Percentiles rank a stretch among this genome's conserved stretches.
phyloP scores from a whole-genome alignment of 2,888 invertebrate species.

The Polydrusus cervinus region DNA sequence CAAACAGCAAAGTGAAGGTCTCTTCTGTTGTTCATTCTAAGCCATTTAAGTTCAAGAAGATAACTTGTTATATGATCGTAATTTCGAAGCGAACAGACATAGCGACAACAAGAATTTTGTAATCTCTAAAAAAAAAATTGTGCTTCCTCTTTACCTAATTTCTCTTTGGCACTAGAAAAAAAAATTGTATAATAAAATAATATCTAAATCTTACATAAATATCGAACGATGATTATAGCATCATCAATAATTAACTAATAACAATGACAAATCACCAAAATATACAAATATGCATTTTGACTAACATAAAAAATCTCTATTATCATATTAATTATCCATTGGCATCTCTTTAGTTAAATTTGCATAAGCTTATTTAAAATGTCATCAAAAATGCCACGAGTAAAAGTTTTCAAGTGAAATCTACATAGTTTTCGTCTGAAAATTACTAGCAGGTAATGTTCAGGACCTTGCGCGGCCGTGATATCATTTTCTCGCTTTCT shows the following conservation, averaged over 20 bases:
- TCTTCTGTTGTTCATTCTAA: no score
- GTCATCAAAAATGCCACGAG: slow-evolving; percentile 26
- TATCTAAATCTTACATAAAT: not conserved
- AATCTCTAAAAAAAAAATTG: not conserved
- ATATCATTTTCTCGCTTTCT: slow-evolving; percentile 33
- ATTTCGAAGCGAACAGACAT: no score
- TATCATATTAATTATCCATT: slow-evolving; percentile 30
- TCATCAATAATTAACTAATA: not conserved
- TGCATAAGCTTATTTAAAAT: slow-evolving; percentile 8
- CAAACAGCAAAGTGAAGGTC: no score
- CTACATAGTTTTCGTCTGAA: slow-evolving; percentile 8
- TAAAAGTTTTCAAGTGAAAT: slow-evolving; percentile 35
- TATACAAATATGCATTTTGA: slow-evolving; percentile 15
- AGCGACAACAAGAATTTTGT: no score
- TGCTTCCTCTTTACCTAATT: not conserved
- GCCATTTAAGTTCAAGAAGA: no score
- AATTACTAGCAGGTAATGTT: slow-evolving; percentile 12
- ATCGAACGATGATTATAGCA: not conserved
- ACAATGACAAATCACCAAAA: not conserved
- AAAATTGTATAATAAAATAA: slow-evolving; percentile 2
- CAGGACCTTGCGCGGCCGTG: slow-evolving; percentile 15
- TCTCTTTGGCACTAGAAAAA: not conserved
- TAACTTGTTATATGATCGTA: no score
- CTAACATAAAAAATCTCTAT: not conserved
- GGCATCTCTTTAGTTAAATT: not conserved